Conservation (phyloP, 2,888 invertebrate genomes). For the Agrochola lota region DNA sequence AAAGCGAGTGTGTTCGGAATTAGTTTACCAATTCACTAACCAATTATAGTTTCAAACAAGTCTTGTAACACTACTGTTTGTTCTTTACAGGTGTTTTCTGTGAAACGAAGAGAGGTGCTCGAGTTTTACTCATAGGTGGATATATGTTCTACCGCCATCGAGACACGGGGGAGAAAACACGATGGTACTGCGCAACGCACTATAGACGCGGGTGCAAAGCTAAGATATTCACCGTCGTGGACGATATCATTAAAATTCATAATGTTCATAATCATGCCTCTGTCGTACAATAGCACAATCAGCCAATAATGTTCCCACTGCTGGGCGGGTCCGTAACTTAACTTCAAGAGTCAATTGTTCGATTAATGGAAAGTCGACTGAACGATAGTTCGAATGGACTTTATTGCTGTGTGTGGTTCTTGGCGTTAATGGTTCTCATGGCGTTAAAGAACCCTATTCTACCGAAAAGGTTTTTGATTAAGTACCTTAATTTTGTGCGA, state of each 20-base stretch:
- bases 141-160: constrained; percentile 38
- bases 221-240: constrained; percentile 21
- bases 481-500: too few species aligned
- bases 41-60: not conserved
- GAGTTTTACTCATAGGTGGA: constrained; percentile 21
- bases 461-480: too few species aligned
- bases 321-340: too few species aligned
- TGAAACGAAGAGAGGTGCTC: constrained; percentile 32
- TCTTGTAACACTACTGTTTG: not conserved
- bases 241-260: not conserved
- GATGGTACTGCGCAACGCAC: constrained; percentile 42
- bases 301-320: too few species aligned
- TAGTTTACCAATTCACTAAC: not conserved
- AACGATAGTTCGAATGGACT: too few species aligned
- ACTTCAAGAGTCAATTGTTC: too few species aligned
- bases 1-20: not conserved
- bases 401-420: too few species aligned
- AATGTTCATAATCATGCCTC: constrained; percentile 25
- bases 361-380: too few species aligned
- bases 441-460: too few species aligned
- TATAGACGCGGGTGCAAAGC: constrained; percentile 27
- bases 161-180: constrained; percentile 15
- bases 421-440: too few species aligned
- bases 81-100: constrained; percentile 21
- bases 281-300: constrained; percentile 4